Evolutionary conservation across 2,888 invertebrate species (phyloP).

Genomic region (Agonopterix arenella): DNA sequence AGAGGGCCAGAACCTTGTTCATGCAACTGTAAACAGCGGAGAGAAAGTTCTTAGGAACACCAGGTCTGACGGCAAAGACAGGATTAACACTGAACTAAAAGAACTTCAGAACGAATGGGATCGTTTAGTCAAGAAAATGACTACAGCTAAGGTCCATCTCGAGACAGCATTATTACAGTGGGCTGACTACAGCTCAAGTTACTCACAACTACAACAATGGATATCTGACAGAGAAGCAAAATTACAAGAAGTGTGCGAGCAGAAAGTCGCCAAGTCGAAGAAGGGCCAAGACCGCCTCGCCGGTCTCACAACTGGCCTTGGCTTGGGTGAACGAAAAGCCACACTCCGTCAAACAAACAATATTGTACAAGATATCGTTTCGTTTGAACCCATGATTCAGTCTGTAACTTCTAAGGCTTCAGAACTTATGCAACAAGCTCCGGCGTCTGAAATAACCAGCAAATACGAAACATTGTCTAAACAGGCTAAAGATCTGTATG

Average conservation of each 20-base stretch:
- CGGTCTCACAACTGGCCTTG: slow-evolving; percentile 85
- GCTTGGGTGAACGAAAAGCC: slow-evolving; percentile 91
- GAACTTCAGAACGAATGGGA: slow-evolving; percentile 96
- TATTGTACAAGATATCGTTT: slow-evolving; percentile 97
- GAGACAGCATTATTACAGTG: slow-evolving; percentile 95
- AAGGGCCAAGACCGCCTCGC: slow-evolving; percentile 81
- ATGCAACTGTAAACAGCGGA: slow-evolving; percentile 91
- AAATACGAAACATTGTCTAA: slow-evolving; percentile 94
- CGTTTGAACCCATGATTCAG: slow-evolving; percentile 98
- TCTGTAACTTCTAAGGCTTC: slow-evolving; percentile 96
- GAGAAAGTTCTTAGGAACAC: slow-evolving; percentile 93
- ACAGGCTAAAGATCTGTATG: slow-evolving; percentile 92
- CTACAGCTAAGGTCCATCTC: slow-evolving; percentile 92
- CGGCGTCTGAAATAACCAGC: slow-evolving; percentile 93
- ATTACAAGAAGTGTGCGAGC: slow-evolving; percentile 91
- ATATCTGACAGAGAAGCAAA: slow-evolving; percentile 95
- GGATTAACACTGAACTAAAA: slow-evolving; percentile 90
- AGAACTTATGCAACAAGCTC: slow-evolving; percentile 92
- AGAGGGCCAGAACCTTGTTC: slow-evolving; percentile 91
- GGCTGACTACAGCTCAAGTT: slow-evolving; percentile 97
- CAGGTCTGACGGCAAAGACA: slow-evolving; percentile 91
- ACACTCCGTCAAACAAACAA: slow-evolving; percentile 93
- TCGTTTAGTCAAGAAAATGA: slow-evolving; percentile 91
- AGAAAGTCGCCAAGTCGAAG: slow-evolving; percentile 87
- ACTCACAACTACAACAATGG: slow-evolving; percentile 95